Base-by-base conservation (phyloP, 2,888 invertebrate species). In the Boloria euphrosyne region DNA sequence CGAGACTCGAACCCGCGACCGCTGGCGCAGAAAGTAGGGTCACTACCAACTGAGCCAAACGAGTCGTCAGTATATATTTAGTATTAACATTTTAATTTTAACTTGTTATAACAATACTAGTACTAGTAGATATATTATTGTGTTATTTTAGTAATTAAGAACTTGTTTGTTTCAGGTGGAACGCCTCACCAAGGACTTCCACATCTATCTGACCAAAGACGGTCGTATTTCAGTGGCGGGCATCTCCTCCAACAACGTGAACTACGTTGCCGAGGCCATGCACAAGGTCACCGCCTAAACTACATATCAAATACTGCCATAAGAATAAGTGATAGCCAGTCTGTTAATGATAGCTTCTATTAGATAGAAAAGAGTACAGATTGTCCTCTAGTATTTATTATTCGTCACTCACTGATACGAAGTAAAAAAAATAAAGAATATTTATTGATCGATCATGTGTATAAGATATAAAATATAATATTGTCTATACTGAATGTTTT, bases 171-270 rank as follows among this genome's bases (percentile, higher is more conserved):
- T 93, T 50, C 86, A 97, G 97, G 97, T 97, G 62, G 97, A 95
- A 75, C 94, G 94, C 71, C 85, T 99, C 58, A 97, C 95, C 0
- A 98, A 98, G 80, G 96, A 99, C 38, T 97, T 95, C 92, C 97
- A 97, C 84, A 94, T 99, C 74, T 99, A 98, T 86, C 91, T 99
- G 74, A 99, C 99, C 0, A 98, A 98, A 87, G 99, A 99, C 87
- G 99, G 99, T 0, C 96, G 99, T 76, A 98, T 99, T 86, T 99
- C 99, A 4, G 97, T 99, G 92, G 99, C 99, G 65, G 99, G 99
- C 62, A 95, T 99, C 6, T 96, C 98, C 1, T 96, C 98, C 3
- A 96, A 96, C 83, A 99, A 99, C 90, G 98, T 99, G 0, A 95
- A 95, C 72, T 98, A 99, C 85, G 92, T 99, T 70, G 99, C 99